Evolutionary conservation across 2,113 vertebrate genomes (phyloP), one percentile per base, ranked within the genome.

Genomic region (Penelope pileata): DNA sequence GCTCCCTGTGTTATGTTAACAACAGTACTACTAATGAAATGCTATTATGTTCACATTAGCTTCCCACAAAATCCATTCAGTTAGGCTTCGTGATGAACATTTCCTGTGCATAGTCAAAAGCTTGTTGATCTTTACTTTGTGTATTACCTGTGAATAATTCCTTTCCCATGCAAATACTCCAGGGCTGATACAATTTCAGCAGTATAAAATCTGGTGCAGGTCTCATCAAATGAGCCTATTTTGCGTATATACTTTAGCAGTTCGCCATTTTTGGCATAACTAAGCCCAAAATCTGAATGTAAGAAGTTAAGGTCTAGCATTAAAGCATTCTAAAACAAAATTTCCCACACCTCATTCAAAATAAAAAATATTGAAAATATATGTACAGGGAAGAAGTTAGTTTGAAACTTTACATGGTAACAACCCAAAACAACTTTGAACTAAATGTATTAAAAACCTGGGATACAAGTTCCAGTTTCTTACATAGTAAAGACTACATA

Each of bases 241-340:
- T 99, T 99, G 91, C 99, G 99, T 97, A 99, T 99, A 96, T 99
- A 99, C 97, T 99, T 99, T 74, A 99, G 98, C 45, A 99, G 98
- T 94, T 99, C 99, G 89, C 99, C 99, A 2, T 99, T 99, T 97
- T 99, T 99, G 96, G 99, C 99, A 85, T 99, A 99, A 97, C 99
- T 99, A 93, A 99, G 99, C 85, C 99, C 99, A 98, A 99, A 99
- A 98, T 99, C 99, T 99, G 96, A 92, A 80, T 17, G 36, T 17
- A 67, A 50, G 23, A 78, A 53, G 97, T 98, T 97, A 98, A 98
- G 98, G 96, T 97, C 86, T 59, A 85, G 72, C 34, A 48, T 22
- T 34, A 90, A 94, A 47, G 26, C 88, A 77, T 34, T 85, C 67
- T 54, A 24, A 69, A 92, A 77, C 36, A 82, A 64, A 88, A 89